Base-by-base conservation (phyloP, 2,113 vertebrate species). In the Nibea albiflora region DNA sequence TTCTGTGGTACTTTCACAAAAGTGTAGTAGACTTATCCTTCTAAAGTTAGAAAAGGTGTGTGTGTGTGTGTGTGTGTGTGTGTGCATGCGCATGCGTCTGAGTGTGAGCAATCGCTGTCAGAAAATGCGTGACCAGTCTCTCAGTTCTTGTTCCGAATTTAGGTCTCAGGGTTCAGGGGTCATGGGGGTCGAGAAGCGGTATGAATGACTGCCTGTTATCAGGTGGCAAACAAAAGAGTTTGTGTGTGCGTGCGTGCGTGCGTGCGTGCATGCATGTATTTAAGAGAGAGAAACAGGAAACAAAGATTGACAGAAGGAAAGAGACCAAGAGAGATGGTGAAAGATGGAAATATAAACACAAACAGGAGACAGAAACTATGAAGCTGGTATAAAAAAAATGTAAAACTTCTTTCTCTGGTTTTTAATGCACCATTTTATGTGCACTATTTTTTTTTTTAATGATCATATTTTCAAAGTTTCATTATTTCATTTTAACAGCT, bases 201-300 rank as follows among this genome's bases (percentile, higher is more conserved):
- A 91, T 91, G 89, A 92, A 92, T 84, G 89, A 87, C 78, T 69
- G 84, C 61, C 82, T 89, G 90, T 93, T 90, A 88, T 91, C 87
- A 91, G 86, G 87, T 90, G 88, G 80, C 53, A 53, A 88, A 90
- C 87, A 91, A 88, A 86, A 80, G 64, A 68, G 26, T 73, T 49
- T 61, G 50, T 68, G 15, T 20, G 64, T 28, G 64, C 31, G 26
- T 61, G 50, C 63, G 15, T 20, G 64, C 20, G 64, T 50, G 26
- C n/a, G 49, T n/a, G 24, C 4, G 31, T 39, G 60, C 4, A 54
- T 8, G 22, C 19, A 11, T 73, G 57, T 57, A 22, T 86, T 57
- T 65, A 58, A 28, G 54, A 71, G 49, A 80, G 42, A 69, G 76
- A 66, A 80, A 86, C 60, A 42, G 87, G 78, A 89, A 88, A n/a